Evolutionary conservation across 2,797 vertebrate species (phyloP).

Genomic region (Streptopelia turtur): DNA sequence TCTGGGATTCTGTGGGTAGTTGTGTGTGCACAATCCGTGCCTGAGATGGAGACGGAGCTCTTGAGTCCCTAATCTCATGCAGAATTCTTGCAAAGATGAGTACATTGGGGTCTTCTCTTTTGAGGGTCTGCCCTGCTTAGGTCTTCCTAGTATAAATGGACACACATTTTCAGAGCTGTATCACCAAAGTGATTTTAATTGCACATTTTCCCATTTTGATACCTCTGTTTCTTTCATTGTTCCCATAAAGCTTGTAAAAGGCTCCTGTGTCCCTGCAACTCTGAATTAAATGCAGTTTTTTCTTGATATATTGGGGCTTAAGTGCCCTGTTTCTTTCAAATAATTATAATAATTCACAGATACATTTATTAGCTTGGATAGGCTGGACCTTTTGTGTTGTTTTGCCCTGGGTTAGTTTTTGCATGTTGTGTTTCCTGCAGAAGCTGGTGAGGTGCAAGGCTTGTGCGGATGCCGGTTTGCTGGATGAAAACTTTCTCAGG

Average conservation of each 20-base stretch:
- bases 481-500: slow-evolving; percentile 96
- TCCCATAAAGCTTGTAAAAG: neutral
- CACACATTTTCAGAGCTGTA: neutral
- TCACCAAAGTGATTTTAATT: neutral
- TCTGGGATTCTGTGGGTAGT: neutral
- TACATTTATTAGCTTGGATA: neutral
- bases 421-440: slow-evolving; percentile 71
- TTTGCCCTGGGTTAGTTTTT: neutral
- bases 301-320: neutral
- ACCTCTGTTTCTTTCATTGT: neutral
- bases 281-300: neutral
- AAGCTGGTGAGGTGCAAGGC: slow-evolving; percentile 99
- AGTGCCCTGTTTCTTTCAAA: neutral
- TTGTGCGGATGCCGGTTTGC: slow-evolving; percentile 94
- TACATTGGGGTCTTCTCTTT: neutral
- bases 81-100: neutral
- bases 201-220: neutral
- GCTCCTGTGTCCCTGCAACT: neutral
- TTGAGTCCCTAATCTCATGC: accelerated
- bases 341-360: neutral
- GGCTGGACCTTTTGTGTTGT: neutral
- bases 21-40: neutral
- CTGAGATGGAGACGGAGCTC: neutral
- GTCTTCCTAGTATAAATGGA: neutral
- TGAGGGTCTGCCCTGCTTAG: neutral